phyloP scores from a whole-genome alignment of 2,888 invertebrate species.

The Drosophila vallismaia region DNA sequence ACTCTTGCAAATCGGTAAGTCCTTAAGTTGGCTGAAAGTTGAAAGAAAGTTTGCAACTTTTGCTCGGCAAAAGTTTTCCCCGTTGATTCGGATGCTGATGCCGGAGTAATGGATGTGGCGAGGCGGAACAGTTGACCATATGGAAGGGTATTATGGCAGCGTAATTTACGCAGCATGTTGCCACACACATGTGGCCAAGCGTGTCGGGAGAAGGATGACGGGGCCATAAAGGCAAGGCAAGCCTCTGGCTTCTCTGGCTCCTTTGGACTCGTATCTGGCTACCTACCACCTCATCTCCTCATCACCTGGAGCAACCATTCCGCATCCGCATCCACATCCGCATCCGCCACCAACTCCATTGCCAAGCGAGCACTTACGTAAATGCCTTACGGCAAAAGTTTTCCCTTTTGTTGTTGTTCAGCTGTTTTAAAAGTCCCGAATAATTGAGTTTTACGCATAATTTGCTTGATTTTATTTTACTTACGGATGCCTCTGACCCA shows the following conservation, averaged over 20 bases:
- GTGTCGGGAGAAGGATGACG: constrained; percentile 11
- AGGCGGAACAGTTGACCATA: constrained; percentile 39
- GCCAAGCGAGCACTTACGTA: constrained; percentile 48
- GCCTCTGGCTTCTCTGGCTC: constrained; percentile 9
- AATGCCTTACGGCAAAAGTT: constrained; percentile 52
- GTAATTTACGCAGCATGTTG: constrained; percentile 54
- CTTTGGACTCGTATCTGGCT: neutral
- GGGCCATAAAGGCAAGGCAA: constrained; percentile 22
- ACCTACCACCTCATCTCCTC: neutral
- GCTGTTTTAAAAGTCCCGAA: constrained; percentile 63
- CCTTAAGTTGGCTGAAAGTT: constrained; percentile 33
- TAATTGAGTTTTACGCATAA: constrained; percentile 68
- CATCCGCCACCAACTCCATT: constrained; percentile 23
- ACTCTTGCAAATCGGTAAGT: constrained; percentile 32
- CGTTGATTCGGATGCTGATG: constrained; percentile 6
- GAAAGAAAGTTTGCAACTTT: constrained; percentile 35
- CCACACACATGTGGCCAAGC: constrained; percentile 56
- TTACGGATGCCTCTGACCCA: constrained; percentile 18
- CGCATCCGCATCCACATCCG: neutral
- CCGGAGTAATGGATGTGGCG: constrained; percentile 30
- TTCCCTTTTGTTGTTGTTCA: constrained; percentile 48
- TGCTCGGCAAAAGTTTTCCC: constrained; percentile 11
- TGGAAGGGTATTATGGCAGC: constrained; percentile 46
- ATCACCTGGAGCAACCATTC: neutral
- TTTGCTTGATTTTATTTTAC: constrained; percentile 54